Evolutionary conservation across 2,888 invertebrate genomes (phyloP), one percentile per base, ranked within the genome.

Genomic region (Aphidoletes aphidimyza): DNA sequence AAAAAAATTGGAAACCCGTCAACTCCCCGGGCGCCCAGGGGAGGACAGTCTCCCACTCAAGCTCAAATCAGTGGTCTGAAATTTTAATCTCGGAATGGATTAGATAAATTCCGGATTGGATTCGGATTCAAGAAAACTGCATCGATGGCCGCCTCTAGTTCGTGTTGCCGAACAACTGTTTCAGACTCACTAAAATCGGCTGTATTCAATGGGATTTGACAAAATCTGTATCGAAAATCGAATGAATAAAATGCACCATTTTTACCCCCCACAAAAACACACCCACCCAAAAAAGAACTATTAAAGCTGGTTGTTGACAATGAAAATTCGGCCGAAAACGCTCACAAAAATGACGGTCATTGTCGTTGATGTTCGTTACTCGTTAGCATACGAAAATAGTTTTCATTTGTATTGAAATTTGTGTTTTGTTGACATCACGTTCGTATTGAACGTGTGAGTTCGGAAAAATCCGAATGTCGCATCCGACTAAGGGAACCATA

Each of bases 271-370:
- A n/a, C n/a, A n/a, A n/a, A n/a, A n/a, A n/a, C n/a, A n/a, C n/a
- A n/a, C n/a, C n/a, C n/a, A n/a, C n/a, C n/a, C n/a, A n/a, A n/a
- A n/a, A n/a, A n/a, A n/a, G n/a, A n/a, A n/a, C n/a, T n/a, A n/a
- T n/a, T n/a, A n/a, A n/a, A n/a, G n/a, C n/a, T n/a, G n/a, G n/a
- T 54, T 14, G 69, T 69, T 69, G 69, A 69, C 69, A 69, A 69
- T 69, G 69, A 69, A 69, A 69, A 69, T 69, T 69, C n/a, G n/a
- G n/a, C n/a, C n/a, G 69, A 14, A 69, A 69, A 69, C 26, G 26
- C 26, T 69, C 11, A 54, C n/a, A n/a, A n/a, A n/a, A 54, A 54
- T 54, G 54, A 54, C 54, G 54, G 54, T 54, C 54, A 54, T 69
- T 69, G 26, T 69, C 69, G 69, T 69, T 69, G 9, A 5, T 19